Evolutionary conservation across 2,113 vertebrate species (phyloP), one percentile per base, ranked within the genome.

Genomic region (Tylochromis polylepis): DNA sequence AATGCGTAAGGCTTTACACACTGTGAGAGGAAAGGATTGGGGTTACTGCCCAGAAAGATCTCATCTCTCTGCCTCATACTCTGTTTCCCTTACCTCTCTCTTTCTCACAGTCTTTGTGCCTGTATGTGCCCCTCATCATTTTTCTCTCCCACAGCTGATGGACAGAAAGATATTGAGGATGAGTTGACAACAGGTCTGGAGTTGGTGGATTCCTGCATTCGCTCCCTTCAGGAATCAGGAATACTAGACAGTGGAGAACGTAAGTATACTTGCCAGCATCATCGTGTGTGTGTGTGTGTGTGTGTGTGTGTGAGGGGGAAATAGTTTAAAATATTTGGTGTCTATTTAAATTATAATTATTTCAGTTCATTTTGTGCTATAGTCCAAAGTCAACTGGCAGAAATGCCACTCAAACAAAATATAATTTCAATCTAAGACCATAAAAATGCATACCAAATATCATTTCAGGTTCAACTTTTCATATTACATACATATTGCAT

Each of bases 131-230:
- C 41, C n/a, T 75, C 36, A 24, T 34, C 11, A 83, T 70, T 85
- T 78, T 85, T 85, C 11, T 43, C 55, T 78, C 79, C 34, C 6
- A 57, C 84, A 91, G 86, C 96, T 95, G 98, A 99, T 94, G 98
- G 98, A 94, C 98, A 99, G 90, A 99, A 99, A 94, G 98, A 99
- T 87, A 99, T 99, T n/a, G 99, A 99, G 94, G 99, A 99, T 88
- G 99, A 99, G 85, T 95, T 99, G 86, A 99, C 98, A 78, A 99
- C 98, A 59, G 99, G 99, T 70, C 95, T 99, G 82, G 99, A 99
- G 96, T 93, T 99, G 93, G 99, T 99, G 91, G 99, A 99, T 93
- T 99, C 99, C 59, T 99, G 99, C 92, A 99, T 99, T 93, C 96
- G 99, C 62, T 99, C 99, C 0, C 96, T 99, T 46, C 99, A 99